Evolutionary conservation across 2,888 invertebrate genomes (phyloP).

Genomic region (Parnassius apollo): DNA sequence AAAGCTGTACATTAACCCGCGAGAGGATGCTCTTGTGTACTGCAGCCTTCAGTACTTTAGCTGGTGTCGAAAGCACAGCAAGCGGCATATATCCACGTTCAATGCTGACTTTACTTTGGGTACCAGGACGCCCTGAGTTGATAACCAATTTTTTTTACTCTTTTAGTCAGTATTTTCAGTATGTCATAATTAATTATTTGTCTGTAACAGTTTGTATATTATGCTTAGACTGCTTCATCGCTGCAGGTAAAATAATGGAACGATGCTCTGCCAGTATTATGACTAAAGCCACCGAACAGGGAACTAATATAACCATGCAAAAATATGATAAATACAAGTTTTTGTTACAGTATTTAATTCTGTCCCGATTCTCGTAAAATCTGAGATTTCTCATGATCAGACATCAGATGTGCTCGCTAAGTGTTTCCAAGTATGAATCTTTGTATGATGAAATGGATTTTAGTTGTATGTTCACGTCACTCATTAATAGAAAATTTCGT

Average conservation of each 20-base stretch:
- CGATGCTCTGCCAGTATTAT: conserved; percentile 25
- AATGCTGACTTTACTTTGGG: no score
- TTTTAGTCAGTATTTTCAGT: no score
- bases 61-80: no score
- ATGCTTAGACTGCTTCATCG: not conserved
- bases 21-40: no score
- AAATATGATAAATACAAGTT: conserved; percentile 35
- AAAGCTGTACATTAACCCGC: no score
- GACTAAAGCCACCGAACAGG: conserved; percentile 27
- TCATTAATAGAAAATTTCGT: conserved; percentile 18
- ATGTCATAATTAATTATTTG: conserved; percentile 3
- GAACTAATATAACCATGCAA: conserved; percentile 33
- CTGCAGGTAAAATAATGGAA: conserved; percentile 12
- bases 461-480: conserved; percentile 26
- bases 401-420: conserved; percentile 25
- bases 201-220: conserved; percentile 17
- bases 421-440: conserved; percentile 21
- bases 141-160: no score
- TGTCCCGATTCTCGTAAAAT: conserved; percentile 30
- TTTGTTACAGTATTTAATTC: conserved; percentile 29
- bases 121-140: no score
- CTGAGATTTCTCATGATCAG: conserved; percentile 20
- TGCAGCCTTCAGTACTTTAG: no score
- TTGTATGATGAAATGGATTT: conserved; percentile 21
- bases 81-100: no score